Base-by-base conservation (phyloP, 1,140 invertebrate genomes). In the Dendroctonus ponderosae region DNA sequence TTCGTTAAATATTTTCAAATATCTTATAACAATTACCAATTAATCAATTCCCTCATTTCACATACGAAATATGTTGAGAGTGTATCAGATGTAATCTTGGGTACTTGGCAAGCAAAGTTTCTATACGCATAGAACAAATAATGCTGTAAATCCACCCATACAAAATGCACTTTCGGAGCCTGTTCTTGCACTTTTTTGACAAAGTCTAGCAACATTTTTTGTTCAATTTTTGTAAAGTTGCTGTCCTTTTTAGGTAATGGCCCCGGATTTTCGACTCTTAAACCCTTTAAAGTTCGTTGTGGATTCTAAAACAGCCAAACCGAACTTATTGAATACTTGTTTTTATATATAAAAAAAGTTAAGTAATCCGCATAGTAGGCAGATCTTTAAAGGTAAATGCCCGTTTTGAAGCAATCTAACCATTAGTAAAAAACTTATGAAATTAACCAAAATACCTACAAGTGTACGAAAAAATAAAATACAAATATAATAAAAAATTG, bases 111-210 rank as follows among this genome's bases (percentile, higher is more conserved):
- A 44, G 72, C 66, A 66, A 75, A 74, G 59, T 75, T 72, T 52
- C 75, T 66, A 70, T 77, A 77, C 37, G 72, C 58, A 70, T 72
- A 77, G 70, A 72, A 71, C 52, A 76, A 62, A 56, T 74, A 76
- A 71, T 77, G 75, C 9, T 75, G 73, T 26, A 77, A 63, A 58
- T 71, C 74, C 44, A 72, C 70, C 75, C 75, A 77, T 6, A 70
- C 56, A 51, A 72, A 67, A 37, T 71, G 62, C 38, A 64, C 60
- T 58, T 66, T 48, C 8, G 75, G 71, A 44, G 69, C 62, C 57
- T 69, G 70, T 15, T 72, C 71, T 46, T 72, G 70, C 48, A 77
- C 68, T 52, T 76, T 71, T 26, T 70, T 72, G 8, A 77, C 61
- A 64, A 75, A 76, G 40, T 74, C 69, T 12, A 74, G 66, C 40